These are phyloP conservation scores for Boleophthalmus pectinirostris DNA, from an alignment of 2,113 vertebrate genomes.

Conservation along the genomic window DNA sequence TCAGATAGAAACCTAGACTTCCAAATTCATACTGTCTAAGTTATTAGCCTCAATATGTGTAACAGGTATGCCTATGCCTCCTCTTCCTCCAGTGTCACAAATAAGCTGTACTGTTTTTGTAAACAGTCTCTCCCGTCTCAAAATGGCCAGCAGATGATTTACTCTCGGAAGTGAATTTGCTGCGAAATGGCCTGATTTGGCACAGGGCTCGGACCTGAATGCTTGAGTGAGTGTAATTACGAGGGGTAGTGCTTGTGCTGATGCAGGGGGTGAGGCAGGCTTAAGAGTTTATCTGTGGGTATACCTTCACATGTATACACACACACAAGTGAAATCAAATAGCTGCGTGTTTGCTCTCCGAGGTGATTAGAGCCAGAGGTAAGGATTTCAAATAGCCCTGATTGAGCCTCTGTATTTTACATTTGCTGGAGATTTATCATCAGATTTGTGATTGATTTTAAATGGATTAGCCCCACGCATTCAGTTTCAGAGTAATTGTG, in stretches of 20 bases:
- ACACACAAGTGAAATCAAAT: slow-evolving; percentile 79
- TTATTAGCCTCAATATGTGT: neutral
- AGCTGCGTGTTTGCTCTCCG: slow-evolving; percentile 77
- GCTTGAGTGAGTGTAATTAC: slow-evolving; percentile 87
- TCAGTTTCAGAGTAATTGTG: slow-evolving; percentile 52
- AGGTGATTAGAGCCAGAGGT: slow-evolving; percentile 81
- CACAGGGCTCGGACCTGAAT: slow-evolving; percentile 76
- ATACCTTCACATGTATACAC: slow-evolving; percentile 78
- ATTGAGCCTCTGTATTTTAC: slow-evolving; percentile 76
- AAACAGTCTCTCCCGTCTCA: slow-evolving; percentile 91
- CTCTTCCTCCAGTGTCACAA: slow-evolving; percentile 19
- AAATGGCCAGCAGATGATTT: slow-evolving; percentile 81
- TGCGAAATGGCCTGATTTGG: slow-evolving; percentile 87
- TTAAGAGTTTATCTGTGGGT: slow-evolving; percentile 76
- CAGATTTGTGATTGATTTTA: slow-evolving; percentile 57
- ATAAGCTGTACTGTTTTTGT: slow-evolving; percentile 82
- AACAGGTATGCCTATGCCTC: slow-evolving; percentile 49
- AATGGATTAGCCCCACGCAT: slow-evolving; percentile 51
- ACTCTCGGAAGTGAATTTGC: slow-evolving; percentile 85
- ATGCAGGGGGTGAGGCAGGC: slow-evolving; percentile 61
- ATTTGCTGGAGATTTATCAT: slow-evolving; percentile 76
- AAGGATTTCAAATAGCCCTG: slow-evolving; percentile 77
- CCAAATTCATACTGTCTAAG: neutral
- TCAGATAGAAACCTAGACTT: too few species aligned
- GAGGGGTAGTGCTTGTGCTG: slow-evolving; percentile 13